Evolutionary conservation across 2,113 vertebrate species (phyloP).

Genomic region (Hydrochoerus hydrochaeris): DNA sequence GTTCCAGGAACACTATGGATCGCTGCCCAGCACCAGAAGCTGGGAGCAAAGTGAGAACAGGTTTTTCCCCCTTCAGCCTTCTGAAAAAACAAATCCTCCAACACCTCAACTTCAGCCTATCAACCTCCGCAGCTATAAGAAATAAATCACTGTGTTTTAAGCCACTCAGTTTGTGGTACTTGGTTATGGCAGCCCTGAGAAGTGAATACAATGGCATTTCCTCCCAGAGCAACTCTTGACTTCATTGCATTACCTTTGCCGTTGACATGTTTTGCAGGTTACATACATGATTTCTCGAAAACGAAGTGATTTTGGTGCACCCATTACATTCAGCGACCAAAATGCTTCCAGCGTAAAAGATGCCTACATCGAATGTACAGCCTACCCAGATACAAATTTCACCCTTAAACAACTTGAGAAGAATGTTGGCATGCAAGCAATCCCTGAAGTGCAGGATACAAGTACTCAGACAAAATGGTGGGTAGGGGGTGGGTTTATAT

Average conservation of each 20-base stretch:
- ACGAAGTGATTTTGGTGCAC: conserved; percentile 85
- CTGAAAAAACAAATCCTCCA: background rate
- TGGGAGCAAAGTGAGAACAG: background rate
- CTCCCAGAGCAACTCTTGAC: background rate
- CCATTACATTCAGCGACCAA: conserved; percentile 87
- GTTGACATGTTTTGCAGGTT: conserved; percentile 85
- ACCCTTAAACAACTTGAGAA: conserved; percentile 89
- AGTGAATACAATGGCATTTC: background rate
- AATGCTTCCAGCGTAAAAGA: conserved; percentile 86
- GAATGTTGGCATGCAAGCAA: conserved; percentile 86
- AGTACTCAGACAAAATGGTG: conserved; percentile 93
- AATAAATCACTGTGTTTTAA: background rate
- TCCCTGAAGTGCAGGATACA: conserved; percentile 82
- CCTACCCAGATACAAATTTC: conserved; percentile 92
- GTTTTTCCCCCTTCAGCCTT: background rate
- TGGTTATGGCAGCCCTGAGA: background rate
- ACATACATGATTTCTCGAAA: conserved; percentile 88
- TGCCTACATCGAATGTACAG: conserved; percentile 85
- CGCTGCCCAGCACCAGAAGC: background rate
- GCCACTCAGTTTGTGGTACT: background rate
- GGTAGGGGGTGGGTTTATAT: conserved; percentile 37
- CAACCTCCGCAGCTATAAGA: background rate
- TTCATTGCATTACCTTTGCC: background rate
- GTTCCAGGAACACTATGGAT: background rate
- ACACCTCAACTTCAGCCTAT: background rate